Percentiles rank a stretch among this genome's conserved stretches.
These are phyloP conservation scores for Rutilus rutilus DNA, from an alignment of 2,113 vertebrate genomes.

Conservation along the genomic window DNA sequence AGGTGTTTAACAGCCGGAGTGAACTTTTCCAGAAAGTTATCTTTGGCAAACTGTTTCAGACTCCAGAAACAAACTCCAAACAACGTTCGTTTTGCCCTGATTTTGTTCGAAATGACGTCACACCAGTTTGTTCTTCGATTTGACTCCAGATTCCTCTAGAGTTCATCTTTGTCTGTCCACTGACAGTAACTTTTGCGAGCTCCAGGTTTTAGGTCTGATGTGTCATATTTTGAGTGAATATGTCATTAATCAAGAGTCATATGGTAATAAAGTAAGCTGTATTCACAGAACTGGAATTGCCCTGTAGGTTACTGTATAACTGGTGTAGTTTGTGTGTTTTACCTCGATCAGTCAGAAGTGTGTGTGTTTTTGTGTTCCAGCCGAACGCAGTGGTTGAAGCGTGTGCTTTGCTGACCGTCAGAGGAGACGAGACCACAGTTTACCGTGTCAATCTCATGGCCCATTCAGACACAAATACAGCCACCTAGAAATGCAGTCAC, in stretches of 20 bases:
- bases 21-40: too few species aligned
- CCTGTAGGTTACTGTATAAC: neutral
- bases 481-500: neutral
- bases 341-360: slow-evolving; percentile 1
- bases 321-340: neutral
- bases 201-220: neutral
- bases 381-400: slow-evolving; percentile 73
- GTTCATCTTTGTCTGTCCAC: too few species aligned
- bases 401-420: slow-evolving; percentile 79
- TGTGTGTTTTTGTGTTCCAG: slow-evolving; percentile 71
- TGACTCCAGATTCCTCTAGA: too few species aligned
- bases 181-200: too few species aligned
- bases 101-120: too few species aligned
- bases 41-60: neutral
- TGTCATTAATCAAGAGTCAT: neutral
- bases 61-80: neutral
- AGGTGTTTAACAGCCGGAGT: too few species aligned
- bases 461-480: slow-evolving; percentile 43
- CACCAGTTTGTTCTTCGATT: too few species aligned
- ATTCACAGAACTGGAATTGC: neutral
- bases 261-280: neutral
- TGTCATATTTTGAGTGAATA: neutral
- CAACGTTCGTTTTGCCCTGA: too few species aligned
- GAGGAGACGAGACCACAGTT: slow-evolving; percentile 75
- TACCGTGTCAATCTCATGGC: slow-evolving; percentile 78